Base-by-base conservation (phyloP, 2,888 invertebrate genomes). In the Diaprepes abbreviatus region DNA sequence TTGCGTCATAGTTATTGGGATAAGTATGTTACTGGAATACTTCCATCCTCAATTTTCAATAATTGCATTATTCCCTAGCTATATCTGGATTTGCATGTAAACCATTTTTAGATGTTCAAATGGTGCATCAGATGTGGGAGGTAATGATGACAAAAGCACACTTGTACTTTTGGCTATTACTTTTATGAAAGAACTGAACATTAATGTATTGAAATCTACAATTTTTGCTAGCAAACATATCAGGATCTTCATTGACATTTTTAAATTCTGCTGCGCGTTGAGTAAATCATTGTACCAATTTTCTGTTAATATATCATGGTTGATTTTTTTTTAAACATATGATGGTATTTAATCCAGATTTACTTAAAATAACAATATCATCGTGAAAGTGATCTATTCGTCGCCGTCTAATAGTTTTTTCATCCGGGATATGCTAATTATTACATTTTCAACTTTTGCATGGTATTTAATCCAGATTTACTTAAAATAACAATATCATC, bases 51-150 rank as follows among this genome's bases (percentile, higher is more conserved):
- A 38, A 28, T 60, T 60, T 60, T 45, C 45, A 21, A 69, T 36
- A n/a, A 35, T 38, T 28, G 40, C n/a, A 21, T 52, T 24, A 50
- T 67, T 60, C 4, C 60, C 67, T 55, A 71, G 16, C 68, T 65
- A 71, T 69, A 52, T 52, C 43, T 69, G 71, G 16, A 59, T 52
- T 58, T 69, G 71, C 36, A 71, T 19, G 45, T 68, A 55, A 1
- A 71, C 65, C 35, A 54, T 50, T 68, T 64, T 68, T 45, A 71
- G 12, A 17, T 71, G 68, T 17, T 71, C 54, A 31, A 69, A 57
- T 10, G 65, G 64, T 58, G 71, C 68, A 59, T 64, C 58, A 63
- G 50, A 17, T 63, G 65, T 69, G 35, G 67, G 52, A 4, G 60
- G 45, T 50, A 65, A 54, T 33, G 54, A 68, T 52, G 71, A 31